Evolutionary conservation across 2,888 invertebrate species (phyloP).

Genomic region (Saturnia japonica): DNA sequence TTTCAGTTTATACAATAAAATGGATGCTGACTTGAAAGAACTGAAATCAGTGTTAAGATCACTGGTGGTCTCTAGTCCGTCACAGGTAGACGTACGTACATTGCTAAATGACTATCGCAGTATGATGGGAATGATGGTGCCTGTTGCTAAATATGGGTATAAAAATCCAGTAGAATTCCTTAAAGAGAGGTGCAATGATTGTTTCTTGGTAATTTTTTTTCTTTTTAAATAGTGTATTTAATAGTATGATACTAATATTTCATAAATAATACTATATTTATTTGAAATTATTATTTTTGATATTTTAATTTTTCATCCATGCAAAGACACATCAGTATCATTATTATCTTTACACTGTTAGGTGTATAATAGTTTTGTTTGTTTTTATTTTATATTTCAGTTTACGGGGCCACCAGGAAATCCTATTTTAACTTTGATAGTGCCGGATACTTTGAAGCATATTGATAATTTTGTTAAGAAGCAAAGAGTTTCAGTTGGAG

Average conservation of each 20-base stretch:
- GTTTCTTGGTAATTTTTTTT: slow-evolving; percentile 58
- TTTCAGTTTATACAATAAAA: slow-evolving; percentile 26
- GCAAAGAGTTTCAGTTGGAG: slow-evolving; percentile 51
- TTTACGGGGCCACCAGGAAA: slow-evolving; percentile 53
- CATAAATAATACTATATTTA: too few species aligned
- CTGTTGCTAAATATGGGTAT: slow-evolving; percentile 57
- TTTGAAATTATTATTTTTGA: too few species aligned
- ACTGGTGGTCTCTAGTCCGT: slow-evolving; percentile 68
- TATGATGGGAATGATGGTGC: slow-evolving; percentile 58
- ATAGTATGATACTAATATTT: too few species aligned
- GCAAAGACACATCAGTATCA: too few species aligned
- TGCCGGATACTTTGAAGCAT: slow-evolving; percentile 63
- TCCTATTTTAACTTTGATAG: slow-evolving; percentile 64
- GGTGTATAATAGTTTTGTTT: slow-evolving; percentile 12
- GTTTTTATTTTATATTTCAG: slow-evolving; percentile 38
- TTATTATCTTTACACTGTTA: too few species aligned
- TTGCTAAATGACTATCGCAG: slow-evolving; percentile 61
- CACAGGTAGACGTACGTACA: slow-evolving; percentile 56
- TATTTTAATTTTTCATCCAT: background rate
- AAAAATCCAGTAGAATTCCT: slow-evolving; percentile 57
- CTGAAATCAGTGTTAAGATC: slow-evolving; percentile 62
- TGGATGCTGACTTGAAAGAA: slow-evolving; percentile 58
- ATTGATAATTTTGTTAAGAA: slow-evolving; percentile 70
- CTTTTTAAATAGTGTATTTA: background rate
- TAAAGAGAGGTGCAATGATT: slow-evolving; percentile 59